These are phyloP conservation scores for Psettodes erumei DNA, from an alignment of 2,113 vertebrate genomes.

Conservation along the genomic window DNA sequence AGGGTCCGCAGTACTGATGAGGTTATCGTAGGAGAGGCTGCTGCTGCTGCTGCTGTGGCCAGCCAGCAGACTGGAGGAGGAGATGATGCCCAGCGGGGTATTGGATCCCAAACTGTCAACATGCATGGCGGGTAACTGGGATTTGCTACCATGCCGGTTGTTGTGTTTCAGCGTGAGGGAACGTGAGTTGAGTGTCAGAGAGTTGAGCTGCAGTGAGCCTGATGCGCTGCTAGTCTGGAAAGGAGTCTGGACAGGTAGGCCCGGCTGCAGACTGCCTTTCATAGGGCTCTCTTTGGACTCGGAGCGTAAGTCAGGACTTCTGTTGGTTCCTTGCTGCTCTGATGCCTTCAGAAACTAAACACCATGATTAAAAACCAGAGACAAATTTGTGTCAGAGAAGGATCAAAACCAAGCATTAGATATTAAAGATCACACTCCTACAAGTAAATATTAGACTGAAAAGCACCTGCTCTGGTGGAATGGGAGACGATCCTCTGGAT, in stretches of 20 bases:
- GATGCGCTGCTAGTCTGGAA: conserved; percentile 78
- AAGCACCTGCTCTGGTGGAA: conserved; percentile 89
- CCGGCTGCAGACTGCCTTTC: conserved; percentile 34
- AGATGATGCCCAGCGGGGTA: conserved; percentile 55
- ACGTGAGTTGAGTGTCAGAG: conserved; percentile 88
- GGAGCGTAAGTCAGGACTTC: conserved; percentile 41
- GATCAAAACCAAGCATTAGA: not conserved
- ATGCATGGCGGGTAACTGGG: conserved; percentile 83
- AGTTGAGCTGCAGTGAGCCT: conserved; percentile 87
- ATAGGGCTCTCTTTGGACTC: conserved; percentile 52
- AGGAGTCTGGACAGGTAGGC: conserved; percentile 21
- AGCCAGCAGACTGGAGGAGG: conserved; percentile 84
- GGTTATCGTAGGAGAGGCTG: conserved; percentile 92
- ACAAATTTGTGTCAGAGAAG: conserved; percentile 16
- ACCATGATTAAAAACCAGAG: conserved; percentile 35
- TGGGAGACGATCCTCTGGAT: conserved; percentile 88
- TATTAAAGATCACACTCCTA: not conserved
- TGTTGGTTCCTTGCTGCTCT: conserved; percentile 65
- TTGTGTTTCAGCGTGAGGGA: conserved; percentile 91
- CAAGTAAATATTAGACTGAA: not conserved
- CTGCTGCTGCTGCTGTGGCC: conserved; percentile 89
- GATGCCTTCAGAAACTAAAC: conserved; percentile 68
- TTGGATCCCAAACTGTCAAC: conserved; percentile 78
- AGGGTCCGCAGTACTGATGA: conserved; percentile 83
- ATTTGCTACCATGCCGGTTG: conserved; percentile 84